Evolutionary conservation across 2,113 vertebrate species (phyloP).

Genomic region (Malurus elegans): DNA sequence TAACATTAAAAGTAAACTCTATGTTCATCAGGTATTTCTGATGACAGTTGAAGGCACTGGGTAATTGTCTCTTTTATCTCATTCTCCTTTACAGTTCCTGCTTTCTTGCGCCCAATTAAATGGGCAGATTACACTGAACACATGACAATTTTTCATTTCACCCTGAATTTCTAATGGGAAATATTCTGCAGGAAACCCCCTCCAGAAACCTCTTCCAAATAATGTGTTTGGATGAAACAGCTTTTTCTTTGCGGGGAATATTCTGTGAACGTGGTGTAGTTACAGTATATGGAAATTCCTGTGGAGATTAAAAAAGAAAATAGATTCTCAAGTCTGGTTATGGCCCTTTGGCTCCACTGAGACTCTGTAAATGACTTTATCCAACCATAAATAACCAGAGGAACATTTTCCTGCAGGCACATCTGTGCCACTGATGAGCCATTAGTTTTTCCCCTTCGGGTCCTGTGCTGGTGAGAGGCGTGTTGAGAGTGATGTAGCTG

Average conservation of each 20-base stretch:
- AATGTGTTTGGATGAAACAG: neutral
- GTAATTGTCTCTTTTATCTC: neutral
- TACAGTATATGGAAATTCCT: neutral
- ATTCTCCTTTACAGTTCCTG: neutral
- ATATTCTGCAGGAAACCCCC: neutral
- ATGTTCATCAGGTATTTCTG: neutral
- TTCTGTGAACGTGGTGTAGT: neutral
- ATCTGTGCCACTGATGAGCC: conserved; percentile 11
- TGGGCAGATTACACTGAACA: neutral
- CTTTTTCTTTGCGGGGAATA: neutral
- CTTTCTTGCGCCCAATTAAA: neutral
- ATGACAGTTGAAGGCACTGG: neutral
- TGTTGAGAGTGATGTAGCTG: conserved; percentile 7
- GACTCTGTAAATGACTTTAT: neutral
- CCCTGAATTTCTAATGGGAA: neutral
- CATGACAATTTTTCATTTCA: neutral
- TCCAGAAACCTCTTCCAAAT: neutral
- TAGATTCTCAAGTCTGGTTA: conserved; percentile 6
- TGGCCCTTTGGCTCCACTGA: conserved; percentile 7
- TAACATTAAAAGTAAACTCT: neutral
- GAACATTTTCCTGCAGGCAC: conserved; percentile 6
- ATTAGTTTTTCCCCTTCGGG: neutral
- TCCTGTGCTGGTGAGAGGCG: neutral
- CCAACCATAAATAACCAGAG: conserved; percentile 36
- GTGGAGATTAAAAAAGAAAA: conserved; percentile 26